Base-by-base conservation (phyloP, 2,797 vertebrate species). In the Spatula clypeata region DNA sequence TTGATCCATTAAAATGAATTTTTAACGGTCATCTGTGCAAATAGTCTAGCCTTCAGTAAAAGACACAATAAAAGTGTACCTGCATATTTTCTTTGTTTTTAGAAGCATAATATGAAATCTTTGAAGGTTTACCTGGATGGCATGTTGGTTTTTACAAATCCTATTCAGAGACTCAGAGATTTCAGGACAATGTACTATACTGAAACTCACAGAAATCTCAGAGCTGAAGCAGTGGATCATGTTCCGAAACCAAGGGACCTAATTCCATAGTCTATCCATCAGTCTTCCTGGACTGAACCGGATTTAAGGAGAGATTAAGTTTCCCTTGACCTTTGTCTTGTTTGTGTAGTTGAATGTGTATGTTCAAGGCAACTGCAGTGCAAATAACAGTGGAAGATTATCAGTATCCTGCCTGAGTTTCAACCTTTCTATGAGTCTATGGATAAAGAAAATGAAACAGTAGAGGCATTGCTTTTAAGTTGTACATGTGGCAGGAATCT, bases 41-140 rank as follows among this genome's bases (percentile, higher is more conserved):
- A 21, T 14, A 4, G 21, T 51, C 34, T 60, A 23, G 21, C 45
- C 15, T 18, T 74, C 4, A 21, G 40, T 9, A 81, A 70, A 86
- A n/a, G 26, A 42, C 6, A 21, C 2, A 0, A 14, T 49, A 49
- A 26, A 49, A 26, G 7, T 13, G 5, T 64, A 34, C 20, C 34
- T 61, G 16, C 6, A 8, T 6, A 1, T 32, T 70, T 69, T 61
- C 23, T 84, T 86, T 67, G 13, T 31, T 31, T 91, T 77, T 16
- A 66, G 17, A 44, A 0, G 0, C 13, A 44, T 2, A 19, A 45
- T 19, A 47, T 2, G 12, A 53, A 60, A 64, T 24, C 10, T 51
- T 42, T 11, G 31, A 44, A 83, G 9, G 6, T 13, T 75, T 81
- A 81, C 24, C 26, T 47, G 36, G 64, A 47, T 13, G 75, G 26